Conservation (phyloP, 2,797 vertebrate species). For the Crenichthys baileyi region DNA sequence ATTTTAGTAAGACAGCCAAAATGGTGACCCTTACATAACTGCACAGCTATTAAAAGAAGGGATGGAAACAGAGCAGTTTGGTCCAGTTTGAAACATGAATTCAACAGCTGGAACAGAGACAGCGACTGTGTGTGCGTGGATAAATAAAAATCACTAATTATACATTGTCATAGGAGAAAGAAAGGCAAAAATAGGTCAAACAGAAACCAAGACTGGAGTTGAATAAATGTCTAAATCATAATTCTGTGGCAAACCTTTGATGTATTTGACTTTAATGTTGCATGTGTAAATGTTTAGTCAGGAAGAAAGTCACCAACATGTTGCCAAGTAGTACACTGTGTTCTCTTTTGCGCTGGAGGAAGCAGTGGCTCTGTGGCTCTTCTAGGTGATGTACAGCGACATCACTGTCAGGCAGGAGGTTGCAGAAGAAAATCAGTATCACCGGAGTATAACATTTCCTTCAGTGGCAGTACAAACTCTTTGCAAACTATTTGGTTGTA, state of each 20-base stretch:
- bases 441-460: neutral
- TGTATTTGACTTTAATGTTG: neutral
- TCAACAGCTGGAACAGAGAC: neutral
- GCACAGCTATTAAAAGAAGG: conserved; percentile 36
- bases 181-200: conserved; percentile 33
- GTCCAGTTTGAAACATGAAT: neutral
- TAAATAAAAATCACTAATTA: neutral
- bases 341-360: conserved; percentile 45
- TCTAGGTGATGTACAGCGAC: conserved; percentile 39
- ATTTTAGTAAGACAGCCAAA: conserved; percentile 43
- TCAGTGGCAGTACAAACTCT: neutral
- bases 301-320: conserved; percentile 8
- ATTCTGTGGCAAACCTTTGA: neutral
- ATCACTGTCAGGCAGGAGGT: neutral
- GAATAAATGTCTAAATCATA: neutral
- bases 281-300: neutral
- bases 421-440: neutral
- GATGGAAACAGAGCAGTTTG: neutral
- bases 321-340: conserved; percentile 67
- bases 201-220: neutral
- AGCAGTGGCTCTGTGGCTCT: conserved; percentile 38
- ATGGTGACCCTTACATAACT: conserved; percentile 63
- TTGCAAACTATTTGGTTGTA: neutral
- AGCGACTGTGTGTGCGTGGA: too few species aligned
- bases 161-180: conserved; percentile 13